These are phyloP conservation scores for Helicoverpa zea DNA, from an alignment of 1,140 invertebrate genomes.

Conservation along the genomic window DNA sequence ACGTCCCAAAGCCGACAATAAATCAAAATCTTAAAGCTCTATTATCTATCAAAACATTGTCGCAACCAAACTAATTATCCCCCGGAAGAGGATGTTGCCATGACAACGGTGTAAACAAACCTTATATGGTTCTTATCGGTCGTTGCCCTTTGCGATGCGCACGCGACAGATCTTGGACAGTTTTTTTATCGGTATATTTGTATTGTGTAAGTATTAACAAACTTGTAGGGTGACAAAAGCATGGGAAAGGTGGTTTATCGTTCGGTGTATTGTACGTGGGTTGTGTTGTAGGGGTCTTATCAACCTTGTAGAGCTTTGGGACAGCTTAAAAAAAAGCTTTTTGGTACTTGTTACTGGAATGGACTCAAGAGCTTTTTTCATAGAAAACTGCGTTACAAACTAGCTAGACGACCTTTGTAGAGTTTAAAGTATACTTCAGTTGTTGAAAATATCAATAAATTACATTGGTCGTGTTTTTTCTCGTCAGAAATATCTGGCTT, in stretches of 20 bases:
- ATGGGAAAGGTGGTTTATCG: not conserved
- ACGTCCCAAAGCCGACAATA: not conserved
- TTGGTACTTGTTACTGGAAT: no score
- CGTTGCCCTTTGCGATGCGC: constrained; percentile 30
- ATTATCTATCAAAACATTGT: not conserved
- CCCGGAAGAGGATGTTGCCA: constrained; percentile 41
- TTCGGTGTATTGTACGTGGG: not conserved
- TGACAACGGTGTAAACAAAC: not conserved
- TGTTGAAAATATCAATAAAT: no score
- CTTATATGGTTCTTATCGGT: constrained; percentile 10
- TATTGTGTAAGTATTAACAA: not conserved
- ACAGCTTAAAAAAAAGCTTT: no score
- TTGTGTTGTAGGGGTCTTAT: not conserved
- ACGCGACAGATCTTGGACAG: constrained; percentile 37
- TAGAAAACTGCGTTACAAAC: no score
- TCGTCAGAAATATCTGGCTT: no score
- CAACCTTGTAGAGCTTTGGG: not conserved
- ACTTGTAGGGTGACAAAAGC: not conserved
- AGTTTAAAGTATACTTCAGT: no score
- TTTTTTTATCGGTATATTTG: constrained; percentile 18
- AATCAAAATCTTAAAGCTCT: constrained; percentile 16
- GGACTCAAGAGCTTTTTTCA: no score
- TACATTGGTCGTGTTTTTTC: no score
- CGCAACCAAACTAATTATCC: not conserved
- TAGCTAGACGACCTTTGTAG: not conserved